phyloP scores from a whole-genome alignment of 30 jellyfish, hydroid and myxozoan genomes.

The Aurelia coerulea region DNA sequence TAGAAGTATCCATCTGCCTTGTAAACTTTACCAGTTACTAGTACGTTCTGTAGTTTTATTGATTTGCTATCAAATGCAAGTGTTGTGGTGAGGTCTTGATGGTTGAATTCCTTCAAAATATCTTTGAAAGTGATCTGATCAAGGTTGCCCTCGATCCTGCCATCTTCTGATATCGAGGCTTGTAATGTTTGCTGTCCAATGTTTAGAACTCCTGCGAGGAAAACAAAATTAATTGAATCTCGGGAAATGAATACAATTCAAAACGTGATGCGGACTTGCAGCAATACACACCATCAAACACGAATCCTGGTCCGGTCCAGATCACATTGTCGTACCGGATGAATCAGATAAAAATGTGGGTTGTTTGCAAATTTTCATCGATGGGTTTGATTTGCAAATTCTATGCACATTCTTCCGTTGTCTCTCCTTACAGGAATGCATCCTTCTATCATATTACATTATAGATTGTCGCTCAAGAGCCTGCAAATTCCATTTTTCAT shows the following conservation, averaged over 20 bases:
- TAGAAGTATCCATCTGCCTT: conserved; percentile 60
- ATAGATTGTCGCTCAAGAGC: too few species aligned
- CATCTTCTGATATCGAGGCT: conserved; percentile 46
- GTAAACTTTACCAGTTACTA: conserved; percentile 63
- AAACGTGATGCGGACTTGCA: too few species aligned
- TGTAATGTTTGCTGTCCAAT: conserved; percentile 22
- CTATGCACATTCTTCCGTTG: too few species aligned
- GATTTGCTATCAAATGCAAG: conserved; percentile 70
- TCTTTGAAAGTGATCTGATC: conserved; percentile 57
- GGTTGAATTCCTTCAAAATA: conserved; percentile 64
- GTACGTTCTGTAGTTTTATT: conserved; percentile 60
- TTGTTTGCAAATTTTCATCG: too few species aligned
- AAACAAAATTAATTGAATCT: not conserved
- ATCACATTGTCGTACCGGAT: too few species aligned
- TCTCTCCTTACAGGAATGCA: too few species aligned
- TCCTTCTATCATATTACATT: too few species aligned
- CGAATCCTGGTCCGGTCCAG: too few species aligned
- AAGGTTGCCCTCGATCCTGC: conserved; percentile 21
- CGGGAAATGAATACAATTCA: not conserved
- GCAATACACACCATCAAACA: not conserved
- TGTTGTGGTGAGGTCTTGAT: conserved; percentile 36
- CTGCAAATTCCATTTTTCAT: too few species aligned
- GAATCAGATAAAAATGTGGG: too few species aligned
- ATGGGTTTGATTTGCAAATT: too few species aligned
- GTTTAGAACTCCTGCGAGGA: not conserved